phyloP scores from a whole-genome alignment of 2,113 vertebrate genomes.

The Sigmodon hispidus region DNA sequence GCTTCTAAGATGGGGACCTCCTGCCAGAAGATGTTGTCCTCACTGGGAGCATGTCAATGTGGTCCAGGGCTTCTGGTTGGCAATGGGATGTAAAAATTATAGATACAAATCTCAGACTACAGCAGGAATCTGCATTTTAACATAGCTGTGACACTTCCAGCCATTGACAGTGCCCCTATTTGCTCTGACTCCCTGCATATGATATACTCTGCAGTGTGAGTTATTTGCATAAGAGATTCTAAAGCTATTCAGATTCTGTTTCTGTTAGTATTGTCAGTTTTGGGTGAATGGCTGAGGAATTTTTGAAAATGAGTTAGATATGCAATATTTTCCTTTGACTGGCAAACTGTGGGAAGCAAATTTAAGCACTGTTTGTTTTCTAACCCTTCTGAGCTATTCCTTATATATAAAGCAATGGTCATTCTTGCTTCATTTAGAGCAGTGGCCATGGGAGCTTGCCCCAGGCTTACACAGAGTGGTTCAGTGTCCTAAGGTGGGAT shows the following conservation, averaged over 20 bases:
- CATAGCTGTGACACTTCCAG: neutral
- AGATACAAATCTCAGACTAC: neutral
- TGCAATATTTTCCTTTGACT: neutral
- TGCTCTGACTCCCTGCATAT: rapidly evolving
- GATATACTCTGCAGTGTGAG: rapidly evolving
- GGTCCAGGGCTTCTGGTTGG: neutral
- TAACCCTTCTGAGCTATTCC: neutral
- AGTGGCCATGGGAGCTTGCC: too few species aligned
- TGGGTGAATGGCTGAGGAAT: neutral
- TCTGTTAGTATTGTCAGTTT: neutral
- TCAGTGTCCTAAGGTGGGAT: neutral
- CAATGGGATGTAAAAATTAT: neutral
- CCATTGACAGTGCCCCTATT: too few species aligned
- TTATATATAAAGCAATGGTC: neutral
- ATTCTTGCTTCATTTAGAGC: neutral
- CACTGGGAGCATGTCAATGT: neutral
- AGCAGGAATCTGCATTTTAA: neutral
- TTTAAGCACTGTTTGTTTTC: neutral
- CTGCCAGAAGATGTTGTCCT: neutral
- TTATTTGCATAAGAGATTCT: neutral
- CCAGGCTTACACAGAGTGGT: neutral
- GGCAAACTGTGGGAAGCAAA: neutral
- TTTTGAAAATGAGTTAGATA: neutral
- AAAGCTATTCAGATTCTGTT: neutral
- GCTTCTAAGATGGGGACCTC: neutral